Evolutionary conservation across 1,140 invertebrate species (phyloP).

Genomic region (Atta texana): DNA sequence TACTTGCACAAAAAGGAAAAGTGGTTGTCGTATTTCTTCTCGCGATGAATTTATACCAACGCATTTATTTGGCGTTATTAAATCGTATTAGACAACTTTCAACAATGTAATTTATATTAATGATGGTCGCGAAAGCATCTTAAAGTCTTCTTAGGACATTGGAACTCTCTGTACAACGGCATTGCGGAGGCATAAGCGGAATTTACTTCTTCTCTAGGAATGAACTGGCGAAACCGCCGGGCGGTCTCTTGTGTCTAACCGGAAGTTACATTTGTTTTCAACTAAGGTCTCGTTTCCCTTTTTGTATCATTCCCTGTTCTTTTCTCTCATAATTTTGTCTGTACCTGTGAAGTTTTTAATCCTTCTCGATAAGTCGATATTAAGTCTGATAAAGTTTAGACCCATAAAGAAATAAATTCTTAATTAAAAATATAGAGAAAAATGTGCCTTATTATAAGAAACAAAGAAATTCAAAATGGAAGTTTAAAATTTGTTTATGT

Average conservation of each 20-base stretch:
- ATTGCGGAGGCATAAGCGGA: slow-evolving; percentile 59
- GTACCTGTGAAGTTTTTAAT: slow-evolving; percentile 58
- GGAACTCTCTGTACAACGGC: slow-evolving; percentile 32
- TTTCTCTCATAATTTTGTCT: slow-evolving; percentile 49
- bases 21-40: neutral
- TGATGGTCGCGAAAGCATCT: slow-evolving; percentile 31
- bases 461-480: neutral
- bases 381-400: slow-evolving; percentile 2
- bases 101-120: slow-evolving; percentile 51
- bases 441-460: neutral
- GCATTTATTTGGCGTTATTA: slow-evolving; percentile 47
- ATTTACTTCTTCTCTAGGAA: slow-evolving; percentile 63
- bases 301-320: neutral
- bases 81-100: slow-evolving; percentile 34
- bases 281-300: slow-evolving; percentile 16
- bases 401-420: neutral
- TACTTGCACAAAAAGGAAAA: neutral
- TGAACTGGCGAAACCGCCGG: slow-evolving; percentile 66
- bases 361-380: neutral
- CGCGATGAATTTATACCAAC: neutral
- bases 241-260: slow-evolving; percentile 69
- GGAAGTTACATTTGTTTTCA: slow-evolving; percentile 69
- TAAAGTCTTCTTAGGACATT: slow-evolving; percentile 44
- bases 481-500: neutral
- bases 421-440: neutral